Conservation (phyloP, 2,797 vertebrate genomes). For the Schizopygopsis pylzovi region DNA sequence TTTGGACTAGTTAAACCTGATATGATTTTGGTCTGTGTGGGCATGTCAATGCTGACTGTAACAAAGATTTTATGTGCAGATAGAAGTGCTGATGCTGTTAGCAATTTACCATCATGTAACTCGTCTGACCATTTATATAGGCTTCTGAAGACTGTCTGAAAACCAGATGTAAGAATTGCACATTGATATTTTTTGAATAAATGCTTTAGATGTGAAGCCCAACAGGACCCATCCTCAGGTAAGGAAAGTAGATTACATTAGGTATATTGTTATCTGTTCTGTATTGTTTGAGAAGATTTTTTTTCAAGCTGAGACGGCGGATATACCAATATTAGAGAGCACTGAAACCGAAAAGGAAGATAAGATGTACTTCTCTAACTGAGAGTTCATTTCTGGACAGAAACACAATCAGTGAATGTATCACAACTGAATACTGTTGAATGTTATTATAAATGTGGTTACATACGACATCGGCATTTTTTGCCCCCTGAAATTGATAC, state of each 20-base stretch:
- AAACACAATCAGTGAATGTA: not conserved
- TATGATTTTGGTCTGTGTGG: not conserved
- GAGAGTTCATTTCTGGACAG: not conserved
- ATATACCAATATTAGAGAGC: slow-evolving; percentile 54
- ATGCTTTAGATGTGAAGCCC: slow-evolving; percentile 42
- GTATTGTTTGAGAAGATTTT: not conserved
- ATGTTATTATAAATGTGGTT: not conserved
- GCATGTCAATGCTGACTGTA: not conserved
- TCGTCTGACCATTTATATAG: slow-evolving; percentile 9
- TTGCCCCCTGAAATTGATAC: not conserved
- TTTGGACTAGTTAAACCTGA: not conserved
- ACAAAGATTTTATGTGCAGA: not conserved
- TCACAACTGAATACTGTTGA: not conserved
- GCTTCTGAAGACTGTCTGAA: not conserved
- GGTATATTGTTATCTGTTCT: not conserved
- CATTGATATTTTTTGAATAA: not conserved
- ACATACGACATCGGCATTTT: not conserved
- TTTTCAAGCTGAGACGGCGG: slow-evolving; percentile 53
- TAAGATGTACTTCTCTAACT: slow-evolving; percentile 50
- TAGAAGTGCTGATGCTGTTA: slow-evolving; percentile 30
- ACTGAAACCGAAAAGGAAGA: slow-evolving; percentile 63
- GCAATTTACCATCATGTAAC: slow-evolving; percentile 22
- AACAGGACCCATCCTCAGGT: slow-evolving; percentile 46
- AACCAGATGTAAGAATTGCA: not conserved
- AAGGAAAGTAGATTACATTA: not conserved